These are phyloP conservation scores for Ophraella communa DNA, from an alignment of 2,888 invertebrate species.

Conservation along the genomic window DNA sequence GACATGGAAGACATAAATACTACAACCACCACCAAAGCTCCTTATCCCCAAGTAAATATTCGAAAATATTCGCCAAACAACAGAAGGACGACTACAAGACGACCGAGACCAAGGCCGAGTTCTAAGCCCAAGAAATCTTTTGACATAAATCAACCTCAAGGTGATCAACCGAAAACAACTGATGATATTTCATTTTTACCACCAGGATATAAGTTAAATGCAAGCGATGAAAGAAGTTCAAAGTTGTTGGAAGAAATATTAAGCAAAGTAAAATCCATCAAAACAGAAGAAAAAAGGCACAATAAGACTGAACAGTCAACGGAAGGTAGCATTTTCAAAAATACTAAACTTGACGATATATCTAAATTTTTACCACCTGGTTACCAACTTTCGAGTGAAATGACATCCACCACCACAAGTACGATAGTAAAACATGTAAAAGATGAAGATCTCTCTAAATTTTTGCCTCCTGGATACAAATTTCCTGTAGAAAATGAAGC, in stretches of 20 bases:
- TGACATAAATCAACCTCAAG: constrained; percentile 49
- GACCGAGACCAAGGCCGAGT: constrained; percentile 35
- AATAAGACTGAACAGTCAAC: constrained; percentile 31
- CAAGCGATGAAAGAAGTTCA: constrained; percentile 41
- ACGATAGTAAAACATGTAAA: constrained; percentile 50
- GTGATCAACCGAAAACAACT: constrained; percentile 49
- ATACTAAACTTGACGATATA: constrained; percentile 24
- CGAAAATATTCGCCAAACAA: constrained; percentile 67
- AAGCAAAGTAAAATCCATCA: constrained; percentile 34
- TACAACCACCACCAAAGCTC: constrained; percentile 51
- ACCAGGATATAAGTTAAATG: constrained; percentile 56
- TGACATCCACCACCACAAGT: constrained; percentile 25
- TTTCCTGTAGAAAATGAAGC: constrained; percentile 48
- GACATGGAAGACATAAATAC: constrained; percentile 59
- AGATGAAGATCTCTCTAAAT: constrained; percentile 53
- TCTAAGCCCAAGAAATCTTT: constrained; percentile 24
- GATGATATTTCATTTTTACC: constrained; percentile 56
- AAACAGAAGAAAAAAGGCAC: constrained; percentile 27
- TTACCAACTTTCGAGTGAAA: constrained; percentile 58
- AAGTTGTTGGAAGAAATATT: constrained; percentile 46
- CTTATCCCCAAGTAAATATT: constrained; percentile 69
- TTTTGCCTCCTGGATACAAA: constrained; percentile 61
- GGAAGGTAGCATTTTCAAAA: constrained; percentile 42
- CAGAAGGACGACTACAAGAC: constrained; percentile 49
- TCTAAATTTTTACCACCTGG: constrained; percentile 59